Conservation (phyloP, 2,888 invertebrate genomes). For the Zele albiditarsus region DNA sequence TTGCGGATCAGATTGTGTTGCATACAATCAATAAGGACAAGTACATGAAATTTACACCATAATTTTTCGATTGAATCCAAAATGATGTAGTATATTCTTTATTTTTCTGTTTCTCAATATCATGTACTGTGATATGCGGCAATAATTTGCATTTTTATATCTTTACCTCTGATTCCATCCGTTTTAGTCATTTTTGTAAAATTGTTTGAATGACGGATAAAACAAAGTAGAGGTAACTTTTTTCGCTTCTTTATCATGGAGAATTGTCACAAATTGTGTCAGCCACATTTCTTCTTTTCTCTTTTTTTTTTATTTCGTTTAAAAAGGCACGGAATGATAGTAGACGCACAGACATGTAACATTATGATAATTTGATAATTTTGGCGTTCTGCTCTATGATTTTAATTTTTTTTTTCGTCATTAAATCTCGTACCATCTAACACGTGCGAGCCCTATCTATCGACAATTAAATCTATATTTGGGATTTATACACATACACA, state of each 20-base stretch:
- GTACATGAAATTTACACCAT: not conserved
- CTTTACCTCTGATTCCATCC: constrained; percentile 26
- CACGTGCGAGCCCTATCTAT: constrained; percentile 9
- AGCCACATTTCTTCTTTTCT: constrained; percentile 35
- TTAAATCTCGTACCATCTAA: constrained; percentile 8
- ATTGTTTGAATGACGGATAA: constrained; percentile 10
- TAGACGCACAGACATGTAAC: constrained; percentile 50
- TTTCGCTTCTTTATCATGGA: constrained; percentile 22
- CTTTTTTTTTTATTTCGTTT: constrained; percentile 19
- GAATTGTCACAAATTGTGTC: constrained; percentile 33
- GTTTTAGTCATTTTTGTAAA: not conserved
- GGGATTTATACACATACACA: not conserved
- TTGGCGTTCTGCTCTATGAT: constrained; percentile 21
- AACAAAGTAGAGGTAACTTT: constrained; percentile 32
- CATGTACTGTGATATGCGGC: constrained; percentile 39
- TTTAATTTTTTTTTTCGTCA: not conserved
- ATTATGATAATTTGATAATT: constrained; percentile 36
- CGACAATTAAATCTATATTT: not conserved
- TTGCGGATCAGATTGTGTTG: constrained; percentile 41
- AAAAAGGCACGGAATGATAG: constrained; percentile 66
- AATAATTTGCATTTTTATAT: constrained; percentile 24
- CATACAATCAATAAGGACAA: constrained; percentile 28
- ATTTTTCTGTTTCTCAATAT: constrained; percentile 25
- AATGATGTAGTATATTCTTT: constrained; percentile 9
- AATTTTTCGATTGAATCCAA: constrained; percentile 11